Evolutionary conservation across 2,113 vertebrate genomes (phyloP).

Genomic region (Bettongia penicillata): DNA sequence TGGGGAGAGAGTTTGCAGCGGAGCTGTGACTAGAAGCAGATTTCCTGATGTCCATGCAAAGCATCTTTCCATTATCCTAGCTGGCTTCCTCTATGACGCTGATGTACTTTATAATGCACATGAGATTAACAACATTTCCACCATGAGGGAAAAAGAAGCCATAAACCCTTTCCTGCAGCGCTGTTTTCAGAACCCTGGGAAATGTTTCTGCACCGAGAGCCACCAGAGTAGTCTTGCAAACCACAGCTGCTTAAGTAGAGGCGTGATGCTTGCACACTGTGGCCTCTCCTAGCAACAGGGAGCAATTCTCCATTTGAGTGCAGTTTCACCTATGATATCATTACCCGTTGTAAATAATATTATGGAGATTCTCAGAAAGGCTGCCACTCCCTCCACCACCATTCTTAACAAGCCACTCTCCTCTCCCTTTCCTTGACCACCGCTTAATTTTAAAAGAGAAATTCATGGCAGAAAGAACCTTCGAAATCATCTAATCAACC

Average conservation of each 20-base stretch:
- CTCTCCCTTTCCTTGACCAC: neutral
- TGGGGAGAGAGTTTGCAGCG: neutral
- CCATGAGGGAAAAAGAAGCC: neutral
- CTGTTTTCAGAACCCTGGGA: neutral
- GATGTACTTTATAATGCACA: neutral
- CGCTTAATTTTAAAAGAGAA: neutral
- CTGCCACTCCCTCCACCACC: neutral
- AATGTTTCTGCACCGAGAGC: neutral
- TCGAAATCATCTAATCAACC: neutral
- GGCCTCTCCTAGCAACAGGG: neutral
- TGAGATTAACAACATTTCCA: neutral
- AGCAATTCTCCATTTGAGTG: neutral
- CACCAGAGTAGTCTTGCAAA: neutral
- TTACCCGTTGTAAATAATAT: neutral
- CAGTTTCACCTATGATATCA: neutral
- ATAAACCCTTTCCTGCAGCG: neutral
- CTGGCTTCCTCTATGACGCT: neutral
- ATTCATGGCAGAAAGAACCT: neutral
- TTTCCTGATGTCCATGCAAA: neutral
- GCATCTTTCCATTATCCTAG: neutral
- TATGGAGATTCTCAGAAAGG: neutral
- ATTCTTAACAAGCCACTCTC: accelerated
- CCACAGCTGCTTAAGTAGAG: neutral
- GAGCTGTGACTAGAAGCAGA: neutral
- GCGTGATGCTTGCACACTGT: too few relatives aligned